Evolutionary conservation across 2,888 invertebrate genomes (phyloP), one percentile per base, ranked within the genome.

Genomic region (Cremastinae sp.): DNA sequence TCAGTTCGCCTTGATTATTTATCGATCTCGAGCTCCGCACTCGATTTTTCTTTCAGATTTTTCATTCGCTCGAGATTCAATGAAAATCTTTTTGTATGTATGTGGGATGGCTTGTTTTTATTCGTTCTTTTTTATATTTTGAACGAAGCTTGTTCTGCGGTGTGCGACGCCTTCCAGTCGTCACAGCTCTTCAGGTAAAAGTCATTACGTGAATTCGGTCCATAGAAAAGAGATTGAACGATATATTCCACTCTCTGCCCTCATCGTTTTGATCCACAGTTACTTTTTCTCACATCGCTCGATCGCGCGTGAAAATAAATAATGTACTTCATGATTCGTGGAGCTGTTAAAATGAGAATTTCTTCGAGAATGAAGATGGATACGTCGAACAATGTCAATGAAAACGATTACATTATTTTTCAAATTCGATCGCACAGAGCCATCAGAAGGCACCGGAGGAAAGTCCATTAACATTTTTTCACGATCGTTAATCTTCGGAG

Each of bases 1-100:
- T 59, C 65, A 16, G 28, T 8, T 43, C 16, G 55, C 66, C 61
- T 78, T 81, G 77, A 82, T 85, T 82, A 83, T 83, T 85, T 83
- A 83, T 81, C 80, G 73, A 80, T 70, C 59, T 74, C 65, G n/a
- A n/a, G 47, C 70, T 58, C 43, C 53, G 0, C 41, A 35, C 12
- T 51, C 71, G 58, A 75, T 78, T 78, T 72, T 72, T 78, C 49
- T 20, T 55, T 14, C 22, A 18, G 22, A 45, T 62, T 61, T 69
- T 64, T 64, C 53, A 58, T 69, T 68, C 47, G 53, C 43, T 59
- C n/a, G 39, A 55, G 73, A 53, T 69, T 73, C 16, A 69, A 55
- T 7, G 37, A 61, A 55, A 53, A 65, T 55, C n/a, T 39, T 22
- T 47, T 22, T n/a, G 35, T 68, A 47, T 35, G n/a, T 49, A 39